Evolutionary conservation across 1,140 invertebrate species (phyloP), one percentile per base, ranked within the genome.

Genomic region (Tetragonula clypearis): DNA sequence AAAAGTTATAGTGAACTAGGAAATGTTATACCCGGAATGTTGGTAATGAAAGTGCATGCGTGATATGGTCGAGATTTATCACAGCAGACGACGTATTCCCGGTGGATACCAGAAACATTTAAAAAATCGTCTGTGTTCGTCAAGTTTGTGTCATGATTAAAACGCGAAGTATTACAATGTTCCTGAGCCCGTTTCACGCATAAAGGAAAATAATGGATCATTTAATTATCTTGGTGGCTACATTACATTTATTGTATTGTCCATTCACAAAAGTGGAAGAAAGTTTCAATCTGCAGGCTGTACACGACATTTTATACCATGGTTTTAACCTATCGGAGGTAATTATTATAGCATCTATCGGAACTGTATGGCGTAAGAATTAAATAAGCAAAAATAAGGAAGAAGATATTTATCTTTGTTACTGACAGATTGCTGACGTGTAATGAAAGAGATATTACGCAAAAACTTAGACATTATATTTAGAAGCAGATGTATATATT

Each of bases 231-330:
- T 92, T 97, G 69, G 95, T 98, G 87, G 97, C 97, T 60, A 95
- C 96, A 83, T 95, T 97, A 84, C 98, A 99, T 94, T 94, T 99
- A 68, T 92, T 98, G 75, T 96, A 98, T 87, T 99, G 98, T 93
- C 99, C 99, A 71, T 99, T 97, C 93, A 99, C 99, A 1, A 99
- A 99, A 97, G 99, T 99, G 17, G 99, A 99, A 95, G 99, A 99
- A 96, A 99, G 99, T 95, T 99, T 99, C 93, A 99, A 99, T 95
- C 95, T 99, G 35, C 98, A 99, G 96, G 99, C 99, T 21, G 98
- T 98, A 94, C 99, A 99, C 95, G 99, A 99, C 95, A 96, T 99
- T 90, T 95, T 99, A 23, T 99, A 98, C 95, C 97, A 98, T 93
- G 96, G 97, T 83, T 95, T 95, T 93, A 98, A 99, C 95, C 95